phyloP scores from a whole-genome alignment of 2,113 vertebrate species.

The Choloepus hoffmanni region DNA sequence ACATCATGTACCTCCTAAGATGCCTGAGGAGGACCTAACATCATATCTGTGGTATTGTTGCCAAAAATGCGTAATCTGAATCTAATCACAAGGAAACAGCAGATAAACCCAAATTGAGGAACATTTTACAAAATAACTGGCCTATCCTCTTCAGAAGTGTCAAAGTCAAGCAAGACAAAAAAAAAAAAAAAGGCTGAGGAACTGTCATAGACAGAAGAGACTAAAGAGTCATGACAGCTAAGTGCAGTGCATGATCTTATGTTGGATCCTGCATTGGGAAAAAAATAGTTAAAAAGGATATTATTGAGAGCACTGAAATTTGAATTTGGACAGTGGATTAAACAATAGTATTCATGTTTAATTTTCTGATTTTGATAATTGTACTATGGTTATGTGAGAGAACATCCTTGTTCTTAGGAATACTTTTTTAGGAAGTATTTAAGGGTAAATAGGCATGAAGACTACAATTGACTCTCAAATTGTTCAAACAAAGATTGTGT shows the following conservation, averaged over 20 bases:
- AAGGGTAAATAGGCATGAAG: not conserved
- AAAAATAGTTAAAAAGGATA: not conserved
- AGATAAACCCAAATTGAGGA: not conserved
- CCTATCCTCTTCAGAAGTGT: not conserved
- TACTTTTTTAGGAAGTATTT: not conserved
- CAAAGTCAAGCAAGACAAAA: not conserved
- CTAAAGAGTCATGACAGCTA: too few species aligned
- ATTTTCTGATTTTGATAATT: conserved; percentile 4
- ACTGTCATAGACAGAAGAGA: not conserved
- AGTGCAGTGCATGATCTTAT: not conserved
- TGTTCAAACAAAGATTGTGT: not conserved
- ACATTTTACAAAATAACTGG: not conserved
- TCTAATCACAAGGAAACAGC: not conserved
- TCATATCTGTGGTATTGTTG: not conserved
- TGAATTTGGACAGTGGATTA: not conserved
- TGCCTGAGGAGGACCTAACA: not conserved
- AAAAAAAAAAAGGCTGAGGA: not conserved
- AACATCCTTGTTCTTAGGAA: conserved; percentile 2
- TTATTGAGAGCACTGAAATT: not conserved
- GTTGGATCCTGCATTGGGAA: not conserved
- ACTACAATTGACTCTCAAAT: not conserved
- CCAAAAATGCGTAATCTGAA: not conserved
- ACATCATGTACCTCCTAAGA: not conserved
- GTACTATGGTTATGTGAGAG: not conserved
- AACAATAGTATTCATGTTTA: not conserved